These are phyloP conservation scores for Odocoileus virginianus DNA, from an alignment of 2,113 vertebrate genomes.

Conservation along the genomic window DNA sequence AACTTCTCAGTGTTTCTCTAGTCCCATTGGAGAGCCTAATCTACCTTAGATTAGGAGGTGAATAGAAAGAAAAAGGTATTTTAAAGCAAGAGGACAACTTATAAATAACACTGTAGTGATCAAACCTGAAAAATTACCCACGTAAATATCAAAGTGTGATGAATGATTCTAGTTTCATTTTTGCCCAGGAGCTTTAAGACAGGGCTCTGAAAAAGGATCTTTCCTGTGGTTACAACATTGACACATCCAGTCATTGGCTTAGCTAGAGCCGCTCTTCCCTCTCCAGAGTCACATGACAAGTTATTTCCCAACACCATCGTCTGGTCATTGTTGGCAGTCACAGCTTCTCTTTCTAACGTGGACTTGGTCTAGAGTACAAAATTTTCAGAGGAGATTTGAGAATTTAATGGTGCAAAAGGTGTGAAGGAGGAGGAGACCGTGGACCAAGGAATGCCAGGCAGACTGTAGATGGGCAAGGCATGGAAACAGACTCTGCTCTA, in stretches of 20 bases:
- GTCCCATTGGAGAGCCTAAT: background rate
- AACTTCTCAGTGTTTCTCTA: background rate
- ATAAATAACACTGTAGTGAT: background rate
- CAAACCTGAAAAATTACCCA: background rate
- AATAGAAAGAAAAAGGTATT: background rate
- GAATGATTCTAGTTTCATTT: background rate
- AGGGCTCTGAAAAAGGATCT: background rate
- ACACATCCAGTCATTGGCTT: background rate
- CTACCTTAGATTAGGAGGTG: background rate
- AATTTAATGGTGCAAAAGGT: background rate
- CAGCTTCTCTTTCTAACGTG: background rate
- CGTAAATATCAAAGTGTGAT: background rate
- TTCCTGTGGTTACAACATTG: rapidly evolving
- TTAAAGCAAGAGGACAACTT: background rate
- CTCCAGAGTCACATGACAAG: background rate
- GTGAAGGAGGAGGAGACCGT: background rate
- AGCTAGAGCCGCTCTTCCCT: background rate
- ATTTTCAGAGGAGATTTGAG: background rate
- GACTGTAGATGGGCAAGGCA: background rate
- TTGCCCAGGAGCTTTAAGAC: background rate
- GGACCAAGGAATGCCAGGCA: background rate
- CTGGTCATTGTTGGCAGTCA: background rate
- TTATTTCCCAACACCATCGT: background rate
- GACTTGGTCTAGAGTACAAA: background rate
- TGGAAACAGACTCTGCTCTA: background rate